These are phyloP conservation scores for Phataginus tetradactyla DNA, from an alignment of 2,797 vertebrate species.

Conservation along the genomic window DNA sequence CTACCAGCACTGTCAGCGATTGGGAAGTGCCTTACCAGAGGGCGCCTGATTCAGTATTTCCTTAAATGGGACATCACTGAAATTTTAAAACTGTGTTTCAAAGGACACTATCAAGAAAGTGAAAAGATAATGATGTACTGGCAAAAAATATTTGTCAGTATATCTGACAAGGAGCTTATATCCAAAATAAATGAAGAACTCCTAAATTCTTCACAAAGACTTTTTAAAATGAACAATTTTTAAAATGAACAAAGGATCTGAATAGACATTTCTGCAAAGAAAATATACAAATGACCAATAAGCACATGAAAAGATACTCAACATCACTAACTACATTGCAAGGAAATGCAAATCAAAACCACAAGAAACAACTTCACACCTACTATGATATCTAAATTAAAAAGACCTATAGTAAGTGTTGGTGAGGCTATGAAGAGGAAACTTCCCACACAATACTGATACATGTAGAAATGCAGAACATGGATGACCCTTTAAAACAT, in stretches of 20 bases:
- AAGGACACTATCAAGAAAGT: neutral
- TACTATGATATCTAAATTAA: neutral
- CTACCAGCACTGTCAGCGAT: rapidly evolving
- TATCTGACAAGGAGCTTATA: neutral
- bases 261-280: neutral
- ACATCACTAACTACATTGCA: neutral
- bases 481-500: neutral
- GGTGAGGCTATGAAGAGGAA: neutral
- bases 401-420: neutral
- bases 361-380: neutral
- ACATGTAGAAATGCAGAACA: neutral
- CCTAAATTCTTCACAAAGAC: neutral
- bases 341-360: neutral
- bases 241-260: neutral
- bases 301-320: neutral
- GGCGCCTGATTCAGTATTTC: neutral
- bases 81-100: neutral
- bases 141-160: neutral
- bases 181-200: neutral
- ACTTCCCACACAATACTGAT: neutral
- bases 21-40: rapidly evolving
- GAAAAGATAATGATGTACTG: neutral
- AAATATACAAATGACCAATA: neutral
- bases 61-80: rapidly evolving
- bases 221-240: neutral